Evolutionary conservation across 2,797 vertebrate species (phyloP), one percentile per base, ranked within the genome.

Genomic region (Selene dorsalis): DNA sequence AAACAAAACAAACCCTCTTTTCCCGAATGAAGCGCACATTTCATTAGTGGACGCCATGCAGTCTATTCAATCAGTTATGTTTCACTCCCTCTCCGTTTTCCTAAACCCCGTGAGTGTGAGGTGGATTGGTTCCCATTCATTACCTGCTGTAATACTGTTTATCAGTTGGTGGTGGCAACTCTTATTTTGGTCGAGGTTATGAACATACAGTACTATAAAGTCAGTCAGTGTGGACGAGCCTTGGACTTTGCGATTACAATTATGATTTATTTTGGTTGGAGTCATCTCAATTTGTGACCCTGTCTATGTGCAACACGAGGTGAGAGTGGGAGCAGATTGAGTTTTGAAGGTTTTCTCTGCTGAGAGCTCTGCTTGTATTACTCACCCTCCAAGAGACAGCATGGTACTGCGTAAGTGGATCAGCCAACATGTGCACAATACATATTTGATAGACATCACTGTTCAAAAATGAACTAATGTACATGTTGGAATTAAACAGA

Each of bases 171-270:
- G 2, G 39, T 30, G 38, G 18, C 9, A 7, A 58, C 3, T 71
- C 32, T 39, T 66, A 73, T 86, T 87, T 80, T 28, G 52, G 30
- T 80, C 73, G 79, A 88, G 80, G 87, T 90, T 83, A 84, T 76
- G 53, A 56, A 24, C 20, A 12, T 45, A n/a, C n/a, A n/a, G n/a
- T n/a, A 65, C 50, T 38, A 47, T 65, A 24, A 56, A 63, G 65
- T 58, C 13, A 59, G 41, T 82, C 60, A 69, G 47, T 20, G 30
- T 17, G 52, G 28, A 64, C 0, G 12, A 52, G 64, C 61, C 2
- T 5, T 14, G 30, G 32, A 18, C 4, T 6, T 7, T 24, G 17
- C 53, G 28, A 45, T 73, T 0, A 4, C 63, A 68, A 65, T 76
- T 70, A 62, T 59, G 74, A 77, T 85, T 73, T 79, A 84, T 90